Conservation (phyloP, 1,140 invertebrate genomes). For the Gonioctena quinquepunctata region DNA sequence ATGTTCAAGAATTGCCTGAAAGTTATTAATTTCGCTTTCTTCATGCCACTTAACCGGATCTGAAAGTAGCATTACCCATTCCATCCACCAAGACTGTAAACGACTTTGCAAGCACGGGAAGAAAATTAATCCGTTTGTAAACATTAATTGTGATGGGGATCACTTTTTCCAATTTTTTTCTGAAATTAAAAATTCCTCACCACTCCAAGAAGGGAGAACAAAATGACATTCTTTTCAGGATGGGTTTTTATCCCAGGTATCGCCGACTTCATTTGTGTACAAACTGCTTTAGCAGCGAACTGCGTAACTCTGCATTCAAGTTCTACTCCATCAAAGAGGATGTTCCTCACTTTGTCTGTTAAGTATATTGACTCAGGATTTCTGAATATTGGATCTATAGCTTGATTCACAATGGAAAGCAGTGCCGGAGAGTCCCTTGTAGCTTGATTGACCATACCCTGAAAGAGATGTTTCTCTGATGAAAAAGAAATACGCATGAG, state of each 20-base stretch:
- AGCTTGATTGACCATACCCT: conserved; percentile 58
- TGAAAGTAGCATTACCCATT: no score
- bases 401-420: conserved; percentile 63
- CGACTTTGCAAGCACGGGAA: no score
- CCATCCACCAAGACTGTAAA: no score
- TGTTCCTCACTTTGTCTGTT: conserved; percentile 64
- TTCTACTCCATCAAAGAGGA: conserved; percentile 71
- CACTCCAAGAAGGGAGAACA: conserved; percentile 71
- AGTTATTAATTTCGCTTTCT: no score
- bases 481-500: no score
- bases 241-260: conserved; percentile 59
- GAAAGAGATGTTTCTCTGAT: no score
- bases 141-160: no score
- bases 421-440: conserved; percentile 61
- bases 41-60: no score
- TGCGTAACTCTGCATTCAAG: conserved; percentile 73
- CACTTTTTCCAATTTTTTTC: not conserved
- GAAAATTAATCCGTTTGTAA: no score
- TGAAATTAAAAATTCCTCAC: conserved; percentile 54
- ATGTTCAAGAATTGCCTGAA: no score
- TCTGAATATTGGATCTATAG: conserved; percentile 63
- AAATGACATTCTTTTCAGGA: conserved; percentile 60
- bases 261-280: conserved; percentile 66
- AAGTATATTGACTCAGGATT: conserved; percentile 66
- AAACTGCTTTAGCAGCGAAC: conserved; percentile 71